Conservation (phyloP, 2,888 invertebrate species). For the Myopa testacea region DNA sequence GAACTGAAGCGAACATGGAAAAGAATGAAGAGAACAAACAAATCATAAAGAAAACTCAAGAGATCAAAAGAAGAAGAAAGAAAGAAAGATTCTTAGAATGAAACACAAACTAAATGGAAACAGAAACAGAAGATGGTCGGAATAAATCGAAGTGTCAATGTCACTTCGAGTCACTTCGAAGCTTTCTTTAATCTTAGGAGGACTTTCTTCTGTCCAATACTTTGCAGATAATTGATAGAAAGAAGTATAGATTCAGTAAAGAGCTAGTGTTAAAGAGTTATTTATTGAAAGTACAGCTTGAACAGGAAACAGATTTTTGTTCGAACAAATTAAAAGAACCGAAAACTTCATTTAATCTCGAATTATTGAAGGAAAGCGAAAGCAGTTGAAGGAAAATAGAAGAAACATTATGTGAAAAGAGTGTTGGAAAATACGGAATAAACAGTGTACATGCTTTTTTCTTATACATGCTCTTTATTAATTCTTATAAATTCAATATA, state of each 20-base stretch:
- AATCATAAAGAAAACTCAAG: constrained; percentile 22
- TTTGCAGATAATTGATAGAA: neutral
- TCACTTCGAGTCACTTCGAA: no score
- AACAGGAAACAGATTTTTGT: constrained; percentile 52
- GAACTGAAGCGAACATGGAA: constrained; percentile 13
- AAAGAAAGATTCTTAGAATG: neutral
- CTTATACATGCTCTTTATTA: no score
- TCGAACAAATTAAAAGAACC: constrained; percentile 26
- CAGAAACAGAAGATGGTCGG: neutral
- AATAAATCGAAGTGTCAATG: no score
- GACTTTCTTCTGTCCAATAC: no score
- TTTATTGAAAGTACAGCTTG: constrained; percentile 7
- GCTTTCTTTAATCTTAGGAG: no score
- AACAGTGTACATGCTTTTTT: no score
- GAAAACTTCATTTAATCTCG: no score
- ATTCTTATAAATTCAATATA: no score
- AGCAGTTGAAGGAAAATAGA: neutral
- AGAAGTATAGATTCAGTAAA: neutral
- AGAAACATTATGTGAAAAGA: neutral
- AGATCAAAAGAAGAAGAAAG: constrained; percentile 7
- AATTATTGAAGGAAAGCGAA: neutral
- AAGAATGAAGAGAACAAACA: neutral
- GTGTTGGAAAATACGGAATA: no score
- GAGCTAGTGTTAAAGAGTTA: constrained; percentile 14
- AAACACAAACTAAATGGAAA: neutral